phyloP scores from a whole-genome alignment of 2,113 vertebrate species.

The Nannospalax galili region DNA sequence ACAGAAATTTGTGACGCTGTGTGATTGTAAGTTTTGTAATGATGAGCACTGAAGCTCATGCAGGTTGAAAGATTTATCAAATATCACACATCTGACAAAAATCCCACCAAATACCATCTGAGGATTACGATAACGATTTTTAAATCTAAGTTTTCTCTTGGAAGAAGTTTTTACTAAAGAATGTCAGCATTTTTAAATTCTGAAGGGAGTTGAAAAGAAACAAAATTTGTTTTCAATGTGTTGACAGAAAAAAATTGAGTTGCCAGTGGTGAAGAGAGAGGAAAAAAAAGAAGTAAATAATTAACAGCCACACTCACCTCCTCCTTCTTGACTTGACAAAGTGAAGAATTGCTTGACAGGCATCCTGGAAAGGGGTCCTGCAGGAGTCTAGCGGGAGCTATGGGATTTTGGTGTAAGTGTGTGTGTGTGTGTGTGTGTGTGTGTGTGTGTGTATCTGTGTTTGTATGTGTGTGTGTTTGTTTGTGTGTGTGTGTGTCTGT shows the following conservation, averaged over 20 bases:
- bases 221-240: accelerated
- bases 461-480: too few species aligned
- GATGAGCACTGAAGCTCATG: neutral
- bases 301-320: neutral
- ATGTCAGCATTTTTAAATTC: neutral
- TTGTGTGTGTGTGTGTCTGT: too few species aligned
- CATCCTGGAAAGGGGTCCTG: neutral
- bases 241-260: neutral
- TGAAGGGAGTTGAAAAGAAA: neutral
- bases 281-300: neutral
- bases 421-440: too few species aligned
- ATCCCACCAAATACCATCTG: neutral
- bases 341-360: too few species aligned
- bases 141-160: neutral
- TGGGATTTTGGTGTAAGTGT: neutral
- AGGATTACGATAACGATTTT: neutral
- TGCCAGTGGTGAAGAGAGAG: neutral
- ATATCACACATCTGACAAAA: neutral
- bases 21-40: neutral
- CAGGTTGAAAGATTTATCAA: neutral
- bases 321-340: neutral
- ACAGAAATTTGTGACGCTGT: neutral
- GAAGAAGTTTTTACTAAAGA: neutral
- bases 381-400: accelerated
- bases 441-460: too few species aligned